Percentiles rank a stretch among this genome's conserved stretches.
Evolutionary conservation across 2,113 vertebrate species (phyloP).

Genomic region (Amazona vittata): DNA sequence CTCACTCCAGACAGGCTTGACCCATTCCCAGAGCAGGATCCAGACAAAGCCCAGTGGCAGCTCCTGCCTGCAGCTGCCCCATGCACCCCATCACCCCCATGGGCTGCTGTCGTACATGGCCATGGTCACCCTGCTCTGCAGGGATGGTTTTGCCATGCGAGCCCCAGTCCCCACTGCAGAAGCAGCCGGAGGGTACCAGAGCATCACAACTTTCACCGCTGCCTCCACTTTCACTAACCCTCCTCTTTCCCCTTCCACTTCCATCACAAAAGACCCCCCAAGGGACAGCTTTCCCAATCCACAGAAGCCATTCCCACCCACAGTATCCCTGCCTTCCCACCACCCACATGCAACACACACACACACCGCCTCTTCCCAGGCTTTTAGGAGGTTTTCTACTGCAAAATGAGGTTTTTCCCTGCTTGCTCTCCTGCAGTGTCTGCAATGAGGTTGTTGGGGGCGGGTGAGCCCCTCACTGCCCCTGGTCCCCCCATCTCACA

Average conservation of each 20-base stretch:
- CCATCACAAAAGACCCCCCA: slow-evolving; percentile 24
- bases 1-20: background rate
- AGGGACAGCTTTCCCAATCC: background rate
- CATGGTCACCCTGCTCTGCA: background rate
- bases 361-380: background rate
- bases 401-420: background rate
- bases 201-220: slow-evolving; percentile 27
- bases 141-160: background rate
- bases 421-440: slow-evolving; percentile 26
- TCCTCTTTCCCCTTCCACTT: background rate
- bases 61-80: background rate
- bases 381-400: background rate
- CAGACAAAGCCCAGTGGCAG: fast-evolving
- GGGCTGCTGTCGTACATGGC: background rate
- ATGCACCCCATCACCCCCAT: background rate
- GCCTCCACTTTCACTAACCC: slow-evolving; percentile 11
- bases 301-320: background rate
- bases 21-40: background rate
- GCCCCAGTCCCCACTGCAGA: background rate
- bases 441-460: slow-evolving; percentile 45
- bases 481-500: background rate
- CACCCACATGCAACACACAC: background rate
- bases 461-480: background rate
- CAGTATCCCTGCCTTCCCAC: background rate
- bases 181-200: background rate